These are phyloP conservation scores for Tenebrosternarchus preto DNA, from an alignment of 2,113 vertebrate species.

Conservation along the genomic window DNA sequence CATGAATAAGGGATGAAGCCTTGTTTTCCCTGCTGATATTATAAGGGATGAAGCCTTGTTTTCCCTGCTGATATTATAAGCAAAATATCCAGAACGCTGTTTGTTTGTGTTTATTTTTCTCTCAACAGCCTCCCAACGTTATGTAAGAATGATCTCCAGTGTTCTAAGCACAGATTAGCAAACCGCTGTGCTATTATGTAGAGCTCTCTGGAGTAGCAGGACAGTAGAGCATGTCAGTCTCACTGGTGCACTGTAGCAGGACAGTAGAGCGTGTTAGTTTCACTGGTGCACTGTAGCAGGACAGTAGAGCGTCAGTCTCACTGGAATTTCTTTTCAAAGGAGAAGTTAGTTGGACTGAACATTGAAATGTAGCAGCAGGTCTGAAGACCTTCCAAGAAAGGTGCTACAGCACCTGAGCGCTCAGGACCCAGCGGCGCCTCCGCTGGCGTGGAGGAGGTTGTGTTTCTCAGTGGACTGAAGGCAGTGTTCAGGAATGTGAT, in stretches of 20 bases:
- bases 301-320: too few species aligned
- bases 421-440: neutral
- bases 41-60: too few species aligned
- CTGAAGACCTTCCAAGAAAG: too few species aligned
- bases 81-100: conserved; percentile 56
- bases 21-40: conserved; percentile 57
- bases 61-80: too few species aligned
- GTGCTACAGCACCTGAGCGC: neutral
- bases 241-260: neutral
- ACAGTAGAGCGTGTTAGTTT: neutral
- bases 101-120: too few species aligned
- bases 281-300: neutral
- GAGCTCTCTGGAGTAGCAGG: neutral
- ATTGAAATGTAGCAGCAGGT: too few species aligned
- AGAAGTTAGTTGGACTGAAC: too few species aligned
- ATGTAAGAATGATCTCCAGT: too few species aligned
- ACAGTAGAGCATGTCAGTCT: neutral
- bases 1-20: too few species aligned
- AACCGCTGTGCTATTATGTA: neutral
- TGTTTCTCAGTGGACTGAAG: neutral
- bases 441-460: neutral
- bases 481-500: neutral
- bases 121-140: too few species aligned
- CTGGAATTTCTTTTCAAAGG: neutral
- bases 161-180: conserved; percentile 16